A percentile compares a stretch with the other conserved stretches of the same genome.
Conservation (phyloP, 1,140 invertebrate genomes). For the Trypoxylus dichotomus region DNA sequence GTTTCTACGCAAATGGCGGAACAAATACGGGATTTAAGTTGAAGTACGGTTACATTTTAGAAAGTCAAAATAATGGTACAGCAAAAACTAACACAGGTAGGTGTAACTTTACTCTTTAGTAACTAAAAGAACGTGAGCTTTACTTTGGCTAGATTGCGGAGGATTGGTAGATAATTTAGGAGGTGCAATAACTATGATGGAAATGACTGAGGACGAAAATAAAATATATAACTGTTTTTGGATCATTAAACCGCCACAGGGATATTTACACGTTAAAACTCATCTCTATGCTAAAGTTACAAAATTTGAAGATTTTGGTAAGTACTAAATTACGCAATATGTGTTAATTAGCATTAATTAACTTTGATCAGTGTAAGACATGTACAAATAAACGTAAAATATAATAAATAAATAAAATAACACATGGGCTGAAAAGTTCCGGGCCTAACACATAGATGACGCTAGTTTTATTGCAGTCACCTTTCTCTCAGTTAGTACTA, state of each 20-base stretch:
- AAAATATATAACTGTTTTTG: conserved; percentile 73
- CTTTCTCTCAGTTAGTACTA: too few species aligned
- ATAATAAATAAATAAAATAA: too few species aligned
- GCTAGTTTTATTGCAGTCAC: too few species aligned
- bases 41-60: conserved; percentile 64
- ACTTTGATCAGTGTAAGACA: too few species aligned
- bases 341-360: too few species aligned
- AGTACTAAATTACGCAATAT: too few species aligned
- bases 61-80: conserved; percentile 58
- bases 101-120: conserved; percentile 32
- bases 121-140: conserved; percentile 15
- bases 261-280: conserved; percentile 68
- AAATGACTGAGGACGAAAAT: conserved; percentile 66
- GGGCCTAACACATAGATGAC: too few species aligned
- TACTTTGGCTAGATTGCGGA: conserved; percentile 63
- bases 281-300: conserved; percentile 70
- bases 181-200: conserved; percentile 77
- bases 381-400: too few species aligned
- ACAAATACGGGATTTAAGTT: conserved; percentile 71
- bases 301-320: conserved; percentile 68
- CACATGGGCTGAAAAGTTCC: too few species aligned
- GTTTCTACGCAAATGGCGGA: conserved; percentile 73
- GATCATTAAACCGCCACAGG: conserved; percentile 69
- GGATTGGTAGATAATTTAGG: conserved; percentile 73
- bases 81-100: conserved; percentile 63